A percentile compares a stretch with the other conserved stretches of the same genome.
These are phyloP conservation scores for Pristionchus fissidentatus DNA, from an alignment of 2,888 invertebrate species.

Conservation along the genomic window DNA sequence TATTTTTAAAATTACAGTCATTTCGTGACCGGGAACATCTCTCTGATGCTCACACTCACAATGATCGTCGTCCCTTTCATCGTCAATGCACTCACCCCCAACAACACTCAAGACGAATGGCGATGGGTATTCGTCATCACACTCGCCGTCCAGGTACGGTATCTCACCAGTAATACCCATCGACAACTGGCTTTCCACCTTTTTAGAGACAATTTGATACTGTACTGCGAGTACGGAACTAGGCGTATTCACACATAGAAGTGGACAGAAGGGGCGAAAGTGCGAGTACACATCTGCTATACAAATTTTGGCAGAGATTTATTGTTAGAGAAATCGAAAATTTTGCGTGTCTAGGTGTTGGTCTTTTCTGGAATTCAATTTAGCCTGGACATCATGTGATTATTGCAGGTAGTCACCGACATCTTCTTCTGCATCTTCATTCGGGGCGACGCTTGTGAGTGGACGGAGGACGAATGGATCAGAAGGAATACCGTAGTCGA, in stretches of 20 bases:
- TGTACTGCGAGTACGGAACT: too few species aligned
- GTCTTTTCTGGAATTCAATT: too few species aligned
- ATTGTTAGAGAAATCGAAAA: too few species aligned
- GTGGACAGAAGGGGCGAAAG: too few species aligned
- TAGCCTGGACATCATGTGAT: too few species aligned
- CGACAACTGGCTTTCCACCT: too few species aligned
- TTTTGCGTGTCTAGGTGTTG: too few species aligned
- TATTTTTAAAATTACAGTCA: slow-evolving; percentile 57
- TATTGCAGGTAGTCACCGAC: slow-evolving; percentile 64
- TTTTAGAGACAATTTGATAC: too few species aligned
- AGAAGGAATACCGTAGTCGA: slow-evolving; percentile 23
- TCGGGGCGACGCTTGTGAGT: slow-evolving; percentile 66
- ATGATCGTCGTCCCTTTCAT: slow-evolving; percentile 70
- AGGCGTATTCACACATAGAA: too few species aligned
- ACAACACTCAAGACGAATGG: slow-evolving; percentile 71
- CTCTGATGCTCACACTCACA: slow-evolving; percentile 71
- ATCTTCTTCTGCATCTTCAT: slow-evolving; percentile 66
- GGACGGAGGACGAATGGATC: slow-evolving; percentile 59
- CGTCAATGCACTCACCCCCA: slow-evolving; percentile 65
- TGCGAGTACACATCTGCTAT: too few species aligned
- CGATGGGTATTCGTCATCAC: slow-evolving; percentile 66
- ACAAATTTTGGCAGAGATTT: too few species aligned
- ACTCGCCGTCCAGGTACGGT: slow-evolving; percentile 60
- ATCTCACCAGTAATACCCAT: too few species aligned
- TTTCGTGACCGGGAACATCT: slow-evolving; percentile 75